Base-by-base conservation (phyloP, 2,797 vertebrate genomes). In the Crenuchus spilurus region DNA sequence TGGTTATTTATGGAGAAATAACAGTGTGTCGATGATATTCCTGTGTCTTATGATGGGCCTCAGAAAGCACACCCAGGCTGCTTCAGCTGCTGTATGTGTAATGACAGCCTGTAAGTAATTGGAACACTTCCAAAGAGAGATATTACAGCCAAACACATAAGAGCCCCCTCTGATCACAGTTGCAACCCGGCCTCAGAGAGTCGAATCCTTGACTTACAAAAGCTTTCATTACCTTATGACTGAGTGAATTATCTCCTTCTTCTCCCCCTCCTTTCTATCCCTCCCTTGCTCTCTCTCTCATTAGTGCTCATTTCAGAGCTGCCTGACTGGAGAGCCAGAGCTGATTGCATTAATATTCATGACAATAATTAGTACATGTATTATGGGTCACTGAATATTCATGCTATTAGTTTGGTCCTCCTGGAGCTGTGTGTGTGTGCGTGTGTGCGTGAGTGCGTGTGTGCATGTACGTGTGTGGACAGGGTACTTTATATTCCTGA, bases 351-450 rank as follows among this genome's bases (percentile, higher is more conserved):
- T 97, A 98, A 98, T 98, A 98, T 98, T 98, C 95, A 98, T 98
- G 95, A 96, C 92, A 90, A 94, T 97, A 98, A 98, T 98, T 97
- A 97, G 94, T 96, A 86, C 88, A 89, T 79, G 85, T 87, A 96
- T 94, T 93, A 95, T 93, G 95, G 95, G 95, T 97, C 95, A 95
- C 95, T 98, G 96, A 97, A 97, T 97, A 98, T 97, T 97, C 96
- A 97, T 96, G 95, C 94, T 96, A 96, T 96, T 96, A 97, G 95
- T 95, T 94, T 92, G 94, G 93, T 90, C 95, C 93, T 95, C 93
- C 93, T 94, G 93, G 90, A 92, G 92, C 91, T 52, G 31, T 58
- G 75, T 52, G 75, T 39, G 91, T 88, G 72, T 49, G 68, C 63
- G 63, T 55, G 92, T 92, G 91, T 91, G 94, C 90, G 92, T 91